A percentile compares a stretch with the other conserved stretches of the same genome.
phyloP scores from a whole-genome alignment of 2,888 invertebrate genomes.

The Epirrhoe alternata region DNA sequence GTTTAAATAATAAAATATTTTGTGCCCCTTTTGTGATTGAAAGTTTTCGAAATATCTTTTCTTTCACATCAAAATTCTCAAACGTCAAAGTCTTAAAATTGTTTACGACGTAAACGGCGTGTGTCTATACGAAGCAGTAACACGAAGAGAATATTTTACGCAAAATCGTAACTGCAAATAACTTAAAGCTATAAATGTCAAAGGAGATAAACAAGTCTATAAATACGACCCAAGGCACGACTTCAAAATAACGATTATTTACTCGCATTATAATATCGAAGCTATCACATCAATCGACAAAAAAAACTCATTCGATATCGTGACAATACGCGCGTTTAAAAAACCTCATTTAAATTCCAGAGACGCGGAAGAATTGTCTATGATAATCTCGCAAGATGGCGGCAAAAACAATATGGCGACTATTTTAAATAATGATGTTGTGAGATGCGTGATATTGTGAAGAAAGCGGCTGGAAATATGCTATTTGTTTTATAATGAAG shows the following conservation, averaged over 20 bases:
- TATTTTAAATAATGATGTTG: constrained; percentile 40
- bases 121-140: too few relatives aligned
- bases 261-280: constrained; percentile 21
- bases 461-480: constrained; percentile 15
- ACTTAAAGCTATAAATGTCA: constrained; percentile 24
- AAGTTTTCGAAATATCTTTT: too few relatives aligned
- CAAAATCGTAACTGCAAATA: constrained; percentile 18
- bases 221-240: constrained; percentile 13
- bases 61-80: too few relatives aligned
- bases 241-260: constrained; percentile 14
- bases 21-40: too few relatives aligned
- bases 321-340: constrained; percentile 50
- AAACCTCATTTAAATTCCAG: constrained; percentile 64
- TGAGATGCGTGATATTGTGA: constrained; percentile 26
- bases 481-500: constrained; percentile 11
- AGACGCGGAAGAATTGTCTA: constrained; percentile 53
- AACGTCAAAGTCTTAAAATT: too few relatives aligned
- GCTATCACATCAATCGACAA: constrained; percentile 13
- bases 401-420: constrained; percentile 51
- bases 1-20: not conserved
- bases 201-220: constrained; percentile 20
- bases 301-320: constrained; percentile 44
- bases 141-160: constrained; percentile 13
- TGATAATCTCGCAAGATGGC: constrained; percentile 45
- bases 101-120: too few relatives aligned